Evolutionary conservation across 2,113 vertebrate species (phyloP).

Genomic region (Sapayoa aenigma): DNA sequence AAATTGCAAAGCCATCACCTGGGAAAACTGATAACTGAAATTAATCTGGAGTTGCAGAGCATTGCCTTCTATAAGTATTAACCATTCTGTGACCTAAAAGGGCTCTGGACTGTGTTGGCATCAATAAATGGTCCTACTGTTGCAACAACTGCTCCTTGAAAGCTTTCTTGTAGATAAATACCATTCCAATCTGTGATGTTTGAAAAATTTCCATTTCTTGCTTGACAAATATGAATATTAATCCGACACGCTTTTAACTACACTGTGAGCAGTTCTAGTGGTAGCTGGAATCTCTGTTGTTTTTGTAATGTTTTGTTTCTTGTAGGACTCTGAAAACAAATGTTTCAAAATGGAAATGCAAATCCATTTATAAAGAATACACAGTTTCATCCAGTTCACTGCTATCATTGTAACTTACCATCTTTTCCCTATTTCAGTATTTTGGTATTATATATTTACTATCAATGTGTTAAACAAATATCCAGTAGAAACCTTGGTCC

Average conservation of each 20-base stretch:
- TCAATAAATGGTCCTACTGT: neutral
- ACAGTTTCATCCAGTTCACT: neutral
- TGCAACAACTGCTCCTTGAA: neutral
- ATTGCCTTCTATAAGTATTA: neutral
- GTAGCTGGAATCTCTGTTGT: neutral
- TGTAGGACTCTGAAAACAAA: neutral
- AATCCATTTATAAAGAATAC: neutral
- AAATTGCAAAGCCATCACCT: neutral
- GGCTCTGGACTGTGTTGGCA: neutral
- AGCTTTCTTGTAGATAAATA: neutral
- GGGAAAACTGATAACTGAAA: neutral
- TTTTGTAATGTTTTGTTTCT: neutral
- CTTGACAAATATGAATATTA: neutral
- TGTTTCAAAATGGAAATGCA: neutral
- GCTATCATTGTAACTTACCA: neutral
- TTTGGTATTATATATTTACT: neutral
- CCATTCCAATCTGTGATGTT: neutral
- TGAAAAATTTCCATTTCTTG: neutral
- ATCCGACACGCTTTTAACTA: neutral
- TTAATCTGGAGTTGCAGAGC: neutral
- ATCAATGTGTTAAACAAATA: neutral
- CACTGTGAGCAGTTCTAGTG: neutral
- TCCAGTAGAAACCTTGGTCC: neutral
- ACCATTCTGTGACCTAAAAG: accelerated
- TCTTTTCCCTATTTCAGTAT: neutral